Conservation (phyloP, 2,113 vertebrate species). For the Terrapene triunguis region DNA sequence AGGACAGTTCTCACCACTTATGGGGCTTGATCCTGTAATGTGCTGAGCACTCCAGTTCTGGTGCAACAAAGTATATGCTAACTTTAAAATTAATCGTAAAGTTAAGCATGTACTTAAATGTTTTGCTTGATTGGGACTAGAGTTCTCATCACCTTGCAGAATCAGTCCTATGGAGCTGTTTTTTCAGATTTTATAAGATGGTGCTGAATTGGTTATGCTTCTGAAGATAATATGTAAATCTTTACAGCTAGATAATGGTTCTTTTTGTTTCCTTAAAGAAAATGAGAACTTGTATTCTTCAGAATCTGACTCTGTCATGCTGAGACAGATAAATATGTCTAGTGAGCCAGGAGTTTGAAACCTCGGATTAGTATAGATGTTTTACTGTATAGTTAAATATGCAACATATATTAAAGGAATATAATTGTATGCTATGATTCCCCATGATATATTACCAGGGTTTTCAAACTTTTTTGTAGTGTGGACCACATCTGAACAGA, state of each 20-base stretch:
- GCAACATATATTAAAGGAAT: background rate
- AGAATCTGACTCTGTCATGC: background rate
- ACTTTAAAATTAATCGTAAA: background rate
- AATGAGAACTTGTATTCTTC: background rate
- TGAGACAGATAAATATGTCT: background rate
- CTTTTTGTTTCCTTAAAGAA: background rate
- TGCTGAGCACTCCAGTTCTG: background rate
- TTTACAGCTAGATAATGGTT: background rate
- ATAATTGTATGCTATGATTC: background rate
- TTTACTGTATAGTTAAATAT: background rate
- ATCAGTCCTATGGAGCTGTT: background rate
- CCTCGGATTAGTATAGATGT: background rate
- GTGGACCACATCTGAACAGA: background rate
- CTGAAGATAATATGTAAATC: background rate
- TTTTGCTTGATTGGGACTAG: background rate
- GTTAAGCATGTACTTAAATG: background rate
- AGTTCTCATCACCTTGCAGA: background rate
- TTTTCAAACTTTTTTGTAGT: background rate
- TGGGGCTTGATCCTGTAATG: background rate
- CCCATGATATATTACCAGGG: background rate
- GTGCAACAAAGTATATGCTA: background rate
- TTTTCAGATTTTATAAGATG: background rate
- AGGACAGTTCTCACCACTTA: background rate
- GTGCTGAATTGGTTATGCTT: background rate
- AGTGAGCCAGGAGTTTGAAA: background rate